Percentiles rank a stretch among this genome's conserved stretches.
Conservation (phyloP, 2,888 invertebrate genomes). For the Abrostola tripartita region DNA sequence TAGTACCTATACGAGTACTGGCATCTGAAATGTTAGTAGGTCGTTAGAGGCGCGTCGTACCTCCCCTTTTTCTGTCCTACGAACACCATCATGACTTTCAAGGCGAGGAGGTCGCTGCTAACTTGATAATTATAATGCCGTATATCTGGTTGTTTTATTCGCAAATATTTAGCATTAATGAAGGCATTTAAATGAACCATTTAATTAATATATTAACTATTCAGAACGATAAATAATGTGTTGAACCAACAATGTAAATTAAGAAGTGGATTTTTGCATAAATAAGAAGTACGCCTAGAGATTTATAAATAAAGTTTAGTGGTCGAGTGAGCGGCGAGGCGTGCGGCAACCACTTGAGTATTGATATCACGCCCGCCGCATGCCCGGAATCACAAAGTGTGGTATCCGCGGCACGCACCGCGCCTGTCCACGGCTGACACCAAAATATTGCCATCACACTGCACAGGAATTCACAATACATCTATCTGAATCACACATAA, state of each 20-base stretch:
- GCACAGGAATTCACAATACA: conserved; percentile 48
- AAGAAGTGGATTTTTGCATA: conserved; percentile 37
- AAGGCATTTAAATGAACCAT: too few relatives aligned
- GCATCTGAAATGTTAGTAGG: conserved; percentile 52
- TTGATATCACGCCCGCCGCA: conserved; percentile 46
- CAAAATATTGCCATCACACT: conserved; percentile 62
- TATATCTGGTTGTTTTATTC: conserved; percentile 15
- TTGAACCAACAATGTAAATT: conserved; percentile 31
- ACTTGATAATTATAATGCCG: conserved; percentile 14
- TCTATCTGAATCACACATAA: conserved; percentile 37
- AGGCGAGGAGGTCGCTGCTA: conserved; percentile 11
- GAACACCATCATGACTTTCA: conserved; percentile 23
- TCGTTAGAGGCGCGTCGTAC: conserved; percentile 30
- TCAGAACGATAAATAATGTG: conserved; percentile 22
- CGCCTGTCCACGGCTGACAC: conserved; percentile 60
- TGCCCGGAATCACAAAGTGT: conserved; percentile 63
- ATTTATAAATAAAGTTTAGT: conserved; percentile 40
- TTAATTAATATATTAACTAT: conserved; percentile 12
- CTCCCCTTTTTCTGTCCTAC: conserved; percentile 11
- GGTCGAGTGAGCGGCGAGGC: conserved; percentile 37
- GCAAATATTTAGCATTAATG: conserved; percentile 5
- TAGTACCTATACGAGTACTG: conserved; percentile 43
- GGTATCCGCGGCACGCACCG: conserved; percentile 61
- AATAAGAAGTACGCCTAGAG: conserved; percentile 42
- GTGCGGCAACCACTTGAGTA: conserved; percentile 34